A percentile compares a stretch with the other conserved stretches of the same genome.
Evolutionary conservation across 2,113 vertebrate species (phyloP).

Genomic region (Labrus mixtus): DNA sequence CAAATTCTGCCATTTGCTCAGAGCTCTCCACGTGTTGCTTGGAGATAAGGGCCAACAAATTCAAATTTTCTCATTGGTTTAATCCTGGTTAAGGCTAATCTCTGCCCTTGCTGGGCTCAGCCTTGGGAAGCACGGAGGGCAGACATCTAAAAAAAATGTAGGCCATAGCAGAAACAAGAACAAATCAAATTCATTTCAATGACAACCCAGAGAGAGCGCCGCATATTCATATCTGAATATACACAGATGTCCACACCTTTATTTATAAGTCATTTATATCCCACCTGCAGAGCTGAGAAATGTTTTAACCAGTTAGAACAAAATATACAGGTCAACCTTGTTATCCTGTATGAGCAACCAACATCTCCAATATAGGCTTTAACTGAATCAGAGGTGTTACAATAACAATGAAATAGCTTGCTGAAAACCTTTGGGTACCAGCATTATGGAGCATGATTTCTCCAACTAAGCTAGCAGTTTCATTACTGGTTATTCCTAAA

Average conservation of each 20-base stretch:
- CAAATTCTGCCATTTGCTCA: constrained; percentile 80
- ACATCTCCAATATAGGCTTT: no score
- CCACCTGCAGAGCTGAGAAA: neutral
- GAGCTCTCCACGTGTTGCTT: constrained; percentile 76
- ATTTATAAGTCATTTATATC: constrained; percentile 27
- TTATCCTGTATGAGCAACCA: no score
- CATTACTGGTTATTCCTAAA: no score
- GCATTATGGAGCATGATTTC: no score
- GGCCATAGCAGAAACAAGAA: constrained; percentile 77
- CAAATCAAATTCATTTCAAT: constrained; percentile 63
- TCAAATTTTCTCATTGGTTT: constrained; percentile 80
- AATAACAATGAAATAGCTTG: no score
- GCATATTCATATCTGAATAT: constrained; percentile 26
- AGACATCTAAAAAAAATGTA: constrained; percentile 75
- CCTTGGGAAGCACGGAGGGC: constrained; percentile 72
- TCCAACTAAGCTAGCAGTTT: no score
- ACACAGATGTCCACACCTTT: constrained; percentile 26
- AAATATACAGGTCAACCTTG: neutral
- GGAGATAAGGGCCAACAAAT: constrained; percentile 82
- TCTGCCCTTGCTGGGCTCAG: constrained; percentile 79
- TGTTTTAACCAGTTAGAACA: neutral
- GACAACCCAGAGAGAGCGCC: constrained; percentile 44
- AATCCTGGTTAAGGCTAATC: constrained; percentile 79
- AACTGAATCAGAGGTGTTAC: no score
- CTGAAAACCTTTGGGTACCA: no score